Percentiles rank a stretch among this genome's conserved stretches.
Evolutionary conservation across 35 echinoderm and acorn worm species (phyloP).

Genomic region (Lytechinus pictus): DNA sequence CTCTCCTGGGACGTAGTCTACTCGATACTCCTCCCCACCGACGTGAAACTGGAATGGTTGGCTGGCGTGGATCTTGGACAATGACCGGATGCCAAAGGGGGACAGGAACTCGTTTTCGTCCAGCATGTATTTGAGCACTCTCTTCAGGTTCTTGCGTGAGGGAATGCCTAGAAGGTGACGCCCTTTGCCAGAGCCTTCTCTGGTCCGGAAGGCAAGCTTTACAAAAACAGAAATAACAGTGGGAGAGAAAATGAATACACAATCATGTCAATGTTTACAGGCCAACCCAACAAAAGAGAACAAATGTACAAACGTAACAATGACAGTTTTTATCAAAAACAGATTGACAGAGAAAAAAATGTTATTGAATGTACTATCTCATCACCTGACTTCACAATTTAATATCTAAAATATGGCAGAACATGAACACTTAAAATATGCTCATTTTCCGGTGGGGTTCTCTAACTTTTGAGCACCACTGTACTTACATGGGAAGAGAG

Average conservation of each 20-base stretch:
- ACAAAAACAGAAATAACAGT: background rate
- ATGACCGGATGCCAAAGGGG: constrained; percentile 85
- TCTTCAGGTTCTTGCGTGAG: constrained; percentile 83
- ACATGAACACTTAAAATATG: no score
- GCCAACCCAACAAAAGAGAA: no score
- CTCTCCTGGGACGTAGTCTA: constrained; percentile 92
- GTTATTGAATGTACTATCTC: no score
- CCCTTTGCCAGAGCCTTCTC: constrained; percentile 70
- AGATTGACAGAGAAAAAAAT: no score
- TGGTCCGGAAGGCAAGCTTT: constrained; percentile 87
- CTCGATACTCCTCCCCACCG: constrained; percentile 77
- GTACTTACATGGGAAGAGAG: constrained; percentile 81
- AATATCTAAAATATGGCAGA: no score
- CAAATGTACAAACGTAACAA: no score
- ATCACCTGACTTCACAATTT: no score
- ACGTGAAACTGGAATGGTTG: constrained; percentile 84
- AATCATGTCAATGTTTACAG: no score
- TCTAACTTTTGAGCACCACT: no score
- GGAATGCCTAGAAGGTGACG: constrained; percentile 91
- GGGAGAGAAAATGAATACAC: background rate
- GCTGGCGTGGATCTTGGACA: constrained; percentile 88
- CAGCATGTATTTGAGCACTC: constrained; percentile 82
- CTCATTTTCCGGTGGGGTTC: no score
- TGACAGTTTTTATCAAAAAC: no score
- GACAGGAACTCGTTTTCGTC: constrained; percentile 96